Evolutionary conservation across 2,113 vertebrate species (phyloP).

Genomic region (Odontesthes bonariensis): DNA sequence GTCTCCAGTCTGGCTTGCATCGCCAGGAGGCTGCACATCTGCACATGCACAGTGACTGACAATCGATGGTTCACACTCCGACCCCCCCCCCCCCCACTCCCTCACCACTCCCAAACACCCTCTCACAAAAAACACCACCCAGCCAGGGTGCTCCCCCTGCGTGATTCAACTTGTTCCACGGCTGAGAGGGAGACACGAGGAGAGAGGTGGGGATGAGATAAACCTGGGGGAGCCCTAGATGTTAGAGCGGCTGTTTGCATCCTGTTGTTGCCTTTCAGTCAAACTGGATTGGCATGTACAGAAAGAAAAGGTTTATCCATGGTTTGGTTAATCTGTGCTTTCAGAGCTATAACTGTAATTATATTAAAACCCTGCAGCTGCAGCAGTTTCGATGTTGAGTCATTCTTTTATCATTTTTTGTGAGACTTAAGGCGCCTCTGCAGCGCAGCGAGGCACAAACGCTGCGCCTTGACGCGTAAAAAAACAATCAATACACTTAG

Average conservation of each 20-base stretch:
- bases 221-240: too few species aligned
- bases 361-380: constrained; percentile 23
- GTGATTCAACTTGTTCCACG: constrained; percentile 66
- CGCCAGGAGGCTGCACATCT: constrained; percentile 66
- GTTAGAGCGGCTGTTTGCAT: constrained; percentile 17
- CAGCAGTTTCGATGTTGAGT: constrained; percentile 43
- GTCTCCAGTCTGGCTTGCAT: constrained; percentile 34
- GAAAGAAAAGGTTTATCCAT: constrained; percentile 6
- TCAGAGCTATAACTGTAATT: constrained; percentile 26
- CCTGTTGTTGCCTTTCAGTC: constrained; percentile 29
- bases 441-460: constrained; percentile 54
- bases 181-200: constrained; percentile 39
- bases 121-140: constrained; percentile 41
- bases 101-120: not conserved
- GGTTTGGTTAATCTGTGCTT: constrained; percentile 33
- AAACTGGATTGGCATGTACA: constrained; percentile 21
- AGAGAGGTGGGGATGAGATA: constrained; percentile 39
- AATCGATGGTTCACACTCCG: constrained; percentile 41
- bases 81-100: not conserved
- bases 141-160: constrained; percentile 48
- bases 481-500: constrained; percentile 65
- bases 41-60: constrained; percentile 59
- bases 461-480: constrained; percentile 70
- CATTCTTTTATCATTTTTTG: constrained; percentile 45
- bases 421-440: constrained; percentile 63